Conservation (phyloP, 2,888 invertebrate genomes). For the Hydropsyche betteni region DNA sequence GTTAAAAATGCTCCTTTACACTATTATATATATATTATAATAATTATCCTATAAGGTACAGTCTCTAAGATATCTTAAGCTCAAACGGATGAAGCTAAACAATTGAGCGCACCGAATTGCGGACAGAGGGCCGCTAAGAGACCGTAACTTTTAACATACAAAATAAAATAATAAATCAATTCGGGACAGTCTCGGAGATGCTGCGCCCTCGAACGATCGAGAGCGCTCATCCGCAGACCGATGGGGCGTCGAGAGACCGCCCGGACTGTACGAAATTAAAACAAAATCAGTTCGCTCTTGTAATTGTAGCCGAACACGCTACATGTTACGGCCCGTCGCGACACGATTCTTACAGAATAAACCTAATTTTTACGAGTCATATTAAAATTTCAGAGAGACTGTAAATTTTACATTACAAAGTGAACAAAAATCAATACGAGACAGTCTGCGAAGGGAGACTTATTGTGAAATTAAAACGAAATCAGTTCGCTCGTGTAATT, state of each 20-base stretch:
- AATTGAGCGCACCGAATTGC: background rate
- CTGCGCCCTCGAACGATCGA: background rate
- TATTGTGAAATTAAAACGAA: conserved; percentile 39
- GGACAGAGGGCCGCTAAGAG: conserved; percentile 35
- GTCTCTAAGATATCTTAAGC: conserved; percentile 38
- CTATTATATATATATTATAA: conserved; percentile 39
- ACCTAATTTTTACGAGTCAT: conserved; percentile 44
- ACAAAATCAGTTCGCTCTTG: conserved; percentile 51
- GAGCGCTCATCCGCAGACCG: background rate
- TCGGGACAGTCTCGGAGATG: too few species aligned
- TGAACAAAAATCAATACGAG: background rate
- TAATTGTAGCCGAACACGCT: conserved; percentile 43
- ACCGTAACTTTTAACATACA: conserved; percentile 44
- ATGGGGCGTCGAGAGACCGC: too few species aligned
- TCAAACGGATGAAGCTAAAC: conserved; percentile 6
- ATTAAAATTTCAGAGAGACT: conserved; percentile 32
- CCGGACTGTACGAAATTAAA: background rate
- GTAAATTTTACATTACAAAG: too few species aligned
- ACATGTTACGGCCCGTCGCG: conserved; percentile 42
- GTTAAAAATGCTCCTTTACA: conserved; percentile 47
- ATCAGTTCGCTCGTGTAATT: conserved; percentile 49
- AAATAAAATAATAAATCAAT: conserved; percentile 45
- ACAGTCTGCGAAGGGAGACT: conserved; percentile 9
- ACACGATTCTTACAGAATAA: conserved; percentile 47
- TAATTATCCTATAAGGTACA: conserved; percentile 49